Percentiles rank a stretch among this genome's conserved stretches.
Evolutionary conservation across 2,888 invertebrate genomes (phyloP).

Genomic region (Macroteleia sp.): DNA sequence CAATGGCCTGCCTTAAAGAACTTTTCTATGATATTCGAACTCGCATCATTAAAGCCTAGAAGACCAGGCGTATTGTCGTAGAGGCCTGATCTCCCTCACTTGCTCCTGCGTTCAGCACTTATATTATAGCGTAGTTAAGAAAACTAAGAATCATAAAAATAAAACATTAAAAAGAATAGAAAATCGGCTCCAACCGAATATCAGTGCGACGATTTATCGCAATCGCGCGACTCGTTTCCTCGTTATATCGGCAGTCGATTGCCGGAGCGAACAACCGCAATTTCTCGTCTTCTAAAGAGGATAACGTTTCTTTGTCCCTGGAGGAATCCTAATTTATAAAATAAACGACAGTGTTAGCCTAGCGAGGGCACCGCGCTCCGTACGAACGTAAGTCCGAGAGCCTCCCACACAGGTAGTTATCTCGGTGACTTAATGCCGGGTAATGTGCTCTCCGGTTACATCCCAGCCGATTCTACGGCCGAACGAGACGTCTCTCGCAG

Average conservation of each 20-base stretch:
- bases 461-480: slow-evolving; percentile 71
- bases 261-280: slow-evolving; percentile 37
- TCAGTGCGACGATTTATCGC: slow-evolving; percentile 56
- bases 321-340: slow-evolving; percentile 75
- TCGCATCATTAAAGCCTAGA: no score
- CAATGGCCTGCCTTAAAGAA: no score
- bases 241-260: slow-evolving; percentile 55
- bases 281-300: slow-evolving; percentile 38
- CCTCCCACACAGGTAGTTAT: slow-evolving; percentile 81
- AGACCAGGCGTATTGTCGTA: not conserved
- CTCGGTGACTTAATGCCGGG: slow-evolving; percentile 81
- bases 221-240: slow-evolving; percentile 57
- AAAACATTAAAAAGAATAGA: not conserved
- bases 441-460: slow-evolving; percentile 81
- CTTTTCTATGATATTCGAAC: no score
- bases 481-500: slow-evolving; percentile 43
- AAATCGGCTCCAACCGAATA: slow-evolving; percentile 24
- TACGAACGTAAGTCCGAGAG: slow-evolving; percentile 65
- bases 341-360: slow-evolving; percentile 70
- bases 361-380: slow-evolving; percentile 63
- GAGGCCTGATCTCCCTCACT: not conserved
- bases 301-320: slow-evolving; percentile 58
- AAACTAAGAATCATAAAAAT: not conserved
- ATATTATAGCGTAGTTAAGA: not conserved
- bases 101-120: not conserved